phyloP scores from a whole-genome alignment of 2,888 invertebrate genomes.

The Metopia argyrocephala region DNA sequence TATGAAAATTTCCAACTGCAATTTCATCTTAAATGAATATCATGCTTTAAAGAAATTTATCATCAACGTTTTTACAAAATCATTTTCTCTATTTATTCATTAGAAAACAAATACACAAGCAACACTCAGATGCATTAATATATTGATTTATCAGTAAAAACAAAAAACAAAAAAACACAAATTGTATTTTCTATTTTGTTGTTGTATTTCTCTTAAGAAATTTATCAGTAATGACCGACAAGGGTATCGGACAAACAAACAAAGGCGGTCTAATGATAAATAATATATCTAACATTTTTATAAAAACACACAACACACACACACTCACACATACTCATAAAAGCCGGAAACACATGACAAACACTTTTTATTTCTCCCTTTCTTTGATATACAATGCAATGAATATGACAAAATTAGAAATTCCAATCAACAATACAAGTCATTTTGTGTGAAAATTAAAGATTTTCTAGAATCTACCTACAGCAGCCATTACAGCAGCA shows the following conservation, averaged over 20 bases:
- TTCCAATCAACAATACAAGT: background rate
- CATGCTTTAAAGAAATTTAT: background rate
- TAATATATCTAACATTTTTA: background rate
- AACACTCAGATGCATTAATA: background rate
- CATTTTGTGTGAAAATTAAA: background rate
- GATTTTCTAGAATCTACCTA: conserved; percentile 23
- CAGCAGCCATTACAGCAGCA: background rate
- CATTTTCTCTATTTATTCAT: background rate
- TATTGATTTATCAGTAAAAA: conserved; percentile 23
- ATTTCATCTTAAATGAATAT: no score
- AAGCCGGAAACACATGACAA: conserved; percentile 57
- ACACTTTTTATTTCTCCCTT: conserved; percentile 46
- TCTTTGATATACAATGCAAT: background rate
- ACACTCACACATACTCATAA: background rate
- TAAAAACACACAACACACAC: background rate
- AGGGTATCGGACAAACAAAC: background rate
- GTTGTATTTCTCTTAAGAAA: background rate
- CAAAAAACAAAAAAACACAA: background rate
- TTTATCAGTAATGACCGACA: background rate
- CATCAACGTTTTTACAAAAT: background rate
- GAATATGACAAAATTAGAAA: background rate
- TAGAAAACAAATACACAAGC: background rate
- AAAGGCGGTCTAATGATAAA: conserved; percentile 15
- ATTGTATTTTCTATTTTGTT: background rate
- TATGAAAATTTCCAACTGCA: background rate